Evolutionary conservation across 2,797 vertebrate genomes (phyloP).

Genomic region (Lophotriccus pileatus): DNA sequence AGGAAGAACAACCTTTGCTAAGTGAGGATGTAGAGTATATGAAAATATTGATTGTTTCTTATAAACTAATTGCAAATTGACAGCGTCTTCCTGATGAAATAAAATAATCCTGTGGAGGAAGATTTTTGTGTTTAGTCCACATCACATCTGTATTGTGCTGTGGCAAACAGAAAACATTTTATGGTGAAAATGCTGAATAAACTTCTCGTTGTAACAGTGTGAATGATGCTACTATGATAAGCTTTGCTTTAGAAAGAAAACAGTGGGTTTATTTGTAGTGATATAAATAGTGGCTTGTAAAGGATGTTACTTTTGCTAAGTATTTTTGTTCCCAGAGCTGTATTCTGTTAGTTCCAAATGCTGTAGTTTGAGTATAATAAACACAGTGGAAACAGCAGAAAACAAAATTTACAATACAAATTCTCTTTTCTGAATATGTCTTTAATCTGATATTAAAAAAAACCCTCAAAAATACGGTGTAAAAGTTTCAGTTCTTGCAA

Average conservation of each 20-base stretch:
- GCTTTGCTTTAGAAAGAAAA: slow-evolving; percentile 14
- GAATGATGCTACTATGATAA: slow-evolving; percentile 34
- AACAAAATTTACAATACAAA: neutral
- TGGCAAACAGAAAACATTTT: slow-evolving; percentile 34
- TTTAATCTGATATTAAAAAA: neutral
- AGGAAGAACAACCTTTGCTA: neutral
- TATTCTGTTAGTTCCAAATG: neutral
- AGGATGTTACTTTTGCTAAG: neutral
- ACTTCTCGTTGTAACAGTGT: slow-evolving; percentile 7
- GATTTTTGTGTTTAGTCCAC: neutral
- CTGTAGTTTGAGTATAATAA: neutral
- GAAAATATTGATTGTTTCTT: slow-evolving; percentile 25
- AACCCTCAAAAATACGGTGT: neutral
- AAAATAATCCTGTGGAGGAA: neutral
- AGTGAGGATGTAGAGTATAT: neutral
- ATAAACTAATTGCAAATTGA: slow-evolving; percentile 12
- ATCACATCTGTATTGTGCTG: slow-evolving; percentile 20
- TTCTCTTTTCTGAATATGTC: neutral
- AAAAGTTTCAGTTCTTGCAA: neutral
- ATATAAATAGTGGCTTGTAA: neutral
- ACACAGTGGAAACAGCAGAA: neutral
- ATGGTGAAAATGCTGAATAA: slow-evolving; percentile 35
- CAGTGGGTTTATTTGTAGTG: slow-evolving; percentile 5
- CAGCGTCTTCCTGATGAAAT: neutral
- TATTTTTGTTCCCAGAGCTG: neutral